A percentile compares a stretch with the other conserved stretches of the same genome.
These are phyloP conservation scores for Colletes gigas DNA, from an alignment of 1,140 invertebrate species.

Conservation along the genomic window DNA sequence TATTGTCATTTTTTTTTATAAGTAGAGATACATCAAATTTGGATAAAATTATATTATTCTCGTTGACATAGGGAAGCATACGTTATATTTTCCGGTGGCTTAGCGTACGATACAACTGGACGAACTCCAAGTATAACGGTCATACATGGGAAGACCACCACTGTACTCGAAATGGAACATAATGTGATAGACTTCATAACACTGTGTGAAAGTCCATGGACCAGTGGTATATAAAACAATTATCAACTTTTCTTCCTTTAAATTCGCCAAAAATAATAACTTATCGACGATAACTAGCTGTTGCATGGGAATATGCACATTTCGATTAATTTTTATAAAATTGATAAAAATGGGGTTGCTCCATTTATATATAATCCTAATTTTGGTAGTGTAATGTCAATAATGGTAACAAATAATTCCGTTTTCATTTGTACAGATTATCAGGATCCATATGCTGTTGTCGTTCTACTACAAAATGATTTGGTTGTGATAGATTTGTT, in stretches of 20 bases:
- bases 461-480: conserved; percentile 98
- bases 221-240: conserved; percentile 86
- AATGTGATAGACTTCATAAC: conserved; percentile 98
- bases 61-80: conserved; percentile 87
- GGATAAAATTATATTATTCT: background rate
- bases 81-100: conserved; percentile 97
- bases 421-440: conserved; percentile 86
- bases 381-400: background rate
- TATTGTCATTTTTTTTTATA: too few relatives aligned
- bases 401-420: background rate
- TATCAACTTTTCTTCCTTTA: background rate
- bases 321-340: too few relatives aligned
- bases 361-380: background rate
- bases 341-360: background rate
- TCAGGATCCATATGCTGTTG: conserved; percentile 98
- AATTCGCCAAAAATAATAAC: too few relatives aligned
- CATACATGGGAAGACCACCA: conserved; percentile 96
- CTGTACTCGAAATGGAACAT: conserved; percentile 99
- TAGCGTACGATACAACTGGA: conserved; percentile 93
- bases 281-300: too few relatives aligned
- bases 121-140: conserved; percentile 97
- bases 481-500: conserved; percentile 98
- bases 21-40: background rate
- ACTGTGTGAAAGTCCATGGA: conserved; percentile 95
- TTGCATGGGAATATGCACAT: too few relatives aligned